Evolutionary conservation across 2,797 vertebrate species (phyloP), one percentile per base, ranked within the genome.

Genomic region (Todus mexicanus): DNA sequence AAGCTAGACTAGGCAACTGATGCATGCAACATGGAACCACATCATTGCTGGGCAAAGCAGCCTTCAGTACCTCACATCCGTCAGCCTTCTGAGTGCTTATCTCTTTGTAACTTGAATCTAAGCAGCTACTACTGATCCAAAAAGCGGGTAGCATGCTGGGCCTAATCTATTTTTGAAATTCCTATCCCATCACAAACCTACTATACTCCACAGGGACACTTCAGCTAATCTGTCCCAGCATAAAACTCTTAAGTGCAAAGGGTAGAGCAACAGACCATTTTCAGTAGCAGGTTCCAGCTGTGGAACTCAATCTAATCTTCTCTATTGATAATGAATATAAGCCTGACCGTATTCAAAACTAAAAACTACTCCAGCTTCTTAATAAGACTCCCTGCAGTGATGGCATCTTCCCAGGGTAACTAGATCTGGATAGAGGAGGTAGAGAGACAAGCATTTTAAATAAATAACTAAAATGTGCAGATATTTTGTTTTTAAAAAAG

Each of bases 291-390:
- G n/a, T 90, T 95, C 83, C 84, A 93, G 90, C 91, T 94, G 90
- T 72, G 93, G 86, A 94, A 84, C 86, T 87, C 91, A 82, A 68
- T 29, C 73, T 95, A 93, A 94, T 92, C 87, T 93, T 74, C 87
- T 74, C 79, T 77, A 83, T 38, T 92, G 81, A 65, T 85, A 91
- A 94, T 83, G 91, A 93, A 89, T 56, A 80, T 94, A 95, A 94
- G 81, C 81, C 71, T 12, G 29, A 69, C 54, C 63, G 53, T n/a
- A 90, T 96, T 94, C 64, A 94, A 86, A 93, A 83, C 47, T 80
- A 74, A 91, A 89, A 91, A 4, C 35, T 75, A 56, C 25, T 16
- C 59, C 70, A 54, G 77, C 84, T 87, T 86, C 86, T 95, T 74
- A 87, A 57, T 90, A 84, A 92, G 86, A 50, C 57, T 90, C 69